These are phyloP conservation scores for Streptopelia turtur DNA, from an alignment of 2,797 vertebrate species.

Conservation along the genomic window DNA sequence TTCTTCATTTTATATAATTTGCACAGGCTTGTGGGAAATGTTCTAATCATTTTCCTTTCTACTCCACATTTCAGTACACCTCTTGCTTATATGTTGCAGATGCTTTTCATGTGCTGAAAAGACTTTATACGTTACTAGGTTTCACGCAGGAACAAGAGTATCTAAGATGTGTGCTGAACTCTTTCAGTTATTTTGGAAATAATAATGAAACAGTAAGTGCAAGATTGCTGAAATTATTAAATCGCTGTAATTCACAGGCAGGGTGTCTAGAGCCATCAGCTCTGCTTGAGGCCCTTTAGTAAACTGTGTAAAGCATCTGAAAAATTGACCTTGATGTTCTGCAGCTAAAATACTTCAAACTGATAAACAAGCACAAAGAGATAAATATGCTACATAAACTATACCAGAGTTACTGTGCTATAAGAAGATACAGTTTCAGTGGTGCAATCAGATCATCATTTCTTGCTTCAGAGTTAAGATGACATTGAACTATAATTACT, in stretches of 20 bases:
- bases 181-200: constrained; percentile 37
- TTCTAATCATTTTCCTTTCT: constrained; percentile 19
- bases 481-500: constrained; percentile 2
- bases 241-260: not conserved
- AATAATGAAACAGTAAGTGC: not conserved
- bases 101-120: not conserved
- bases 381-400: not conserved
- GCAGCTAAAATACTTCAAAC: constrained; percentile 24
- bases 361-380: constrained; percentile 2
- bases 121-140: not conserved
- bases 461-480: not conserved
- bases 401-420: not conserved
- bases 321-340: constrained; percentile 45
- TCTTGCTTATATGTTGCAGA: not conserved
- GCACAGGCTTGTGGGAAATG: constrained; percentile 18
- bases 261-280: constrained; percentile 10
- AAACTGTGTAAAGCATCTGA: constrained; percentile 16
- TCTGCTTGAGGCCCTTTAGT: not conserved
- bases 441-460: not conserved
- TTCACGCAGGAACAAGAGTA: not conserved
- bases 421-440: not conserved
- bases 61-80: not conserved
- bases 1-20: constrained; percentile 26
- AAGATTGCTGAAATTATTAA: constrained; percentile 53
- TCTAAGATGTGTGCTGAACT: not conserved